Evolutionary conservation across 2,888 invertebrate genomes (phyloP).

Genomic region (Unio delphinus): DNA sequence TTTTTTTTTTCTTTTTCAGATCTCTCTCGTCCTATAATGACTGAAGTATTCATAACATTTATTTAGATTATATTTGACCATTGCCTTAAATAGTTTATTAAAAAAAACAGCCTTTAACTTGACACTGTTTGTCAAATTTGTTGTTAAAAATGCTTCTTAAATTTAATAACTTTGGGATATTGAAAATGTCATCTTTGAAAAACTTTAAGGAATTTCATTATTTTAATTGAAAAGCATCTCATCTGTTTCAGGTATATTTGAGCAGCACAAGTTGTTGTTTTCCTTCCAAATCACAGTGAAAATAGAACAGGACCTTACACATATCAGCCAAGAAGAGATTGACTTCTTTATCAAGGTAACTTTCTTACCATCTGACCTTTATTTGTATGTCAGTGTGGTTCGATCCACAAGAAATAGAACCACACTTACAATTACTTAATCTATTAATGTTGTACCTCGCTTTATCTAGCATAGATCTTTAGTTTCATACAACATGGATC

Average conservation of each 20-base stretch:
- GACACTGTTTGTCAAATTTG: too few relatives aligned
- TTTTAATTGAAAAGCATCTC: too few relatives aligned
- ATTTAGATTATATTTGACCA: too few relatives aligned
- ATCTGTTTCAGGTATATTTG: slow-evolving; percentile 82
- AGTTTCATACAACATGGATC: neutral
- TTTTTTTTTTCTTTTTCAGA: too few relatives aligned
- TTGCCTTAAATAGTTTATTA: too few relatives aligned
- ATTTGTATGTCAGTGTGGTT: neutral
- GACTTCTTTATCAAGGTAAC: slow-evolving; percentile 92
- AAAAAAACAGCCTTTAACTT: too few relatives aligned
- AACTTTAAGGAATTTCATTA: too few relatives aligned
- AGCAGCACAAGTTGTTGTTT: slow-evolving; percentile 89
- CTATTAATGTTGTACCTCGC: neutral
- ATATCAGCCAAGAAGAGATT: slow-evolving; percentile 80
- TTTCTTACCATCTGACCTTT: neutral
- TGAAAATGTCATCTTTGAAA: too few relatives aligned
- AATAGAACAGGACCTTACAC: slow-evolving; percentile 81
- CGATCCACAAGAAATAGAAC: neutral
- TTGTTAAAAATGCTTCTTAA: too few relatives aligned
- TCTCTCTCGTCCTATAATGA: too few relatives aligned
- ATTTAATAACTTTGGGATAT: too few relatives aligned
- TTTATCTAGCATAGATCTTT: neutral
- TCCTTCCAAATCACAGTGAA: slow-evolving; percentile 93
- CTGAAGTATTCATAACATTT: too few relatives aligned
- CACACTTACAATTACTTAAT: neutral